Evolutionary conservation across 1,140 invertebrate species (phyloP), one percentile per base, ranked within the genome.

Genomic region (Pararge aegeria): DNA sequence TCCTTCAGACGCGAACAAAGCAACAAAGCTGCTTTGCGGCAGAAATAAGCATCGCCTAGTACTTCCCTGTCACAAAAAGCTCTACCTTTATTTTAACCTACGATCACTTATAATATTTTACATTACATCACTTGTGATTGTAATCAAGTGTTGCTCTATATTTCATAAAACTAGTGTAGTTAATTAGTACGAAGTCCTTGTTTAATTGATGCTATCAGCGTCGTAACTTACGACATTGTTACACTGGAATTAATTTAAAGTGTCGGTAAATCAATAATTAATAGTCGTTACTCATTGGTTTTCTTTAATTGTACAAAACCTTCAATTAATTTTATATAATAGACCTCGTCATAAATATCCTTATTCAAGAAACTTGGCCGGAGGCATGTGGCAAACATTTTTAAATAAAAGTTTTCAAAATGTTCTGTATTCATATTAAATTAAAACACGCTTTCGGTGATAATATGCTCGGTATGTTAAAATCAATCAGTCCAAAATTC

Each of bases 321-420:
- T 42, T 42, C 13, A 42, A 42, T 42, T 42, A 18, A 42, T 42
- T 42, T 16, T 38, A 38, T 38, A n/a, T 15, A 38, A 42, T 18
- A 42, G 38, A 10, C 15, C 16, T 42, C 38, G 38, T 42, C 38
- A 42, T 42, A 42, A 42, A 42, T 42, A 42, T 42, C 38, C 38
- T 42, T 42, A 42, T 42, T 42, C 13, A 16, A 6, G 9, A 42
- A 42, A 42, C 38, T 10, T 42, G 16, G 7, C 12, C 13, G 38
- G 13, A 6, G 6, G 34, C 13, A 38, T 42, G 38, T 16, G 38
- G 15, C 16, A 42, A 42, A 9, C 16, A 12, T 34, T 34, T 34
- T 34, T 34, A 3, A 12, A 12, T 12, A 3, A 12, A 34, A 34
- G 7, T 1, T 34, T 34, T 12, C 7, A 4, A 12, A 7, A 42